Evolutionary conservation across 1,140 invertebrate genomes (phyloP).

Genomic region (Megalonaias nervosa): DNA sequence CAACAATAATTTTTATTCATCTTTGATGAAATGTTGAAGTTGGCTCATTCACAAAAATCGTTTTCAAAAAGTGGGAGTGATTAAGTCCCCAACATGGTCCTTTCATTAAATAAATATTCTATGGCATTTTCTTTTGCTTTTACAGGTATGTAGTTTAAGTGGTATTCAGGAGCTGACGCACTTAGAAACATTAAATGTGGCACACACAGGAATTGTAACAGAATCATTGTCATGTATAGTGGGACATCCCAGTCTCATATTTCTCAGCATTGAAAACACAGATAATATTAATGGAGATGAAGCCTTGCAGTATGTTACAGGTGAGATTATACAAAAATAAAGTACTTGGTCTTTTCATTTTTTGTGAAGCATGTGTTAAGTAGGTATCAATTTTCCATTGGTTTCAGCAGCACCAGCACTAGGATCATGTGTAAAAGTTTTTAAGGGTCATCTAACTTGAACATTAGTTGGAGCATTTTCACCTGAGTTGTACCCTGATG

Average conservation of each 20-base stretch:
- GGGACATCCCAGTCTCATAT: conserved; percentile 16
- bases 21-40: too few relatives aligned
- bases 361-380: too few relatives aligned
- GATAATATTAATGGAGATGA: conserved; percentile 44
- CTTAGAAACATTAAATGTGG: conserved; percentile 49
- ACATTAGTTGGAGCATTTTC: too few relatives aligned
- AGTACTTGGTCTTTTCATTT: background rate
- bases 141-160: conserved; percentile 49
- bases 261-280: conserved; percentile 43
- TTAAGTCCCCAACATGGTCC: background rate
- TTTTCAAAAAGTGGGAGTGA: too few relatives aligned
- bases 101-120: background rate
- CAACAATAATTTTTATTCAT: background rate
- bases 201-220: conserved; percentile 43
- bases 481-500: too few relatives aligned
- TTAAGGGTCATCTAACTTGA: too few relatives aligned
- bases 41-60: too few relatives aligned
- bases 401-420: too few relatives aligned
- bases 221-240: conserved; percentile 41
- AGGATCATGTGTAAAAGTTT: too few relatives aligned
- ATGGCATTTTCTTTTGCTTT: background rate
- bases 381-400: too few relatives aligned
- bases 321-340: conserved; percentile 18
- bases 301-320: conserved; percentile 41
- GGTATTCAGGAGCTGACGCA: conserved; percentile 44